Base-by-base conservation (phyloP, 2,113 vertebrate genomes). In the Protobothrops mucrosquamatus region DNA sequence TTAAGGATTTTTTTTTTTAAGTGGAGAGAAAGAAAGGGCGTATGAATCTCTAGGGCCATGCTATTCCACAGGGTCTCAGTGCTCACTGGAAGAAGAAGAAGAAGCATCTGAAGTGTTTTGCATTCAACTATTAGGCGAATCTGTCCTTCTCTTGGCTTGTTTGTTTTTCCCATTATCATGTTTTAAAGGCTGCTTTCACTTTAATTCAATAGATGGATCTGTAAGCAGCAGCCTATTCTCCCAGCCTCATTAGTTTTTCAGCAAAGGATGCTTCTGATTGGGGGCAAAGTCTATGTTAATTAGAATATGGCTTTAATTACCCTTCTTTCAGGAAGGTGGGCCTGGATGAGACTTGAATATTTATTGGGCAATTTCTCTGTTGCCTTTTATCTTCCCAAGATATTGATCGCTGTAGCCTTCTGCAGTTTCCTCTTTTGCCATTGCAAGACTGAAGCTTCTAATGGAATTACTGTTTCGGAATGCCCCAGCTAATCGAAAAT, bases 261-360 rank as follows among this genome's bases (percentile, higher is more conserved):
- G 85, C 26, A 85, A 95, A 95, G 92, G 87, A 54, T 74, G 92
- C 39, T 59, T 14, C 9, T 24, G 52, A 87, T 56, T 0, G 3
- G 34, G 92, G 8, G 85, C 34, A 88, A 95, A 89, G 91, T 87
- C 56, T 22, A 64, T 87, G 6, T 95, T 94, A 95, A 96, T 96
- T 95, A 95, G 69, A 87, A 88, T 74, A 12, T 8, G 3, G 92
- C 88, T 95, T 95, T 96, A 96, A 96, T 94, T 96, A 96, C 95
- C 93, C 92, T 92, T 91, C 64, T 81, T 95, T 92, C 92, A 89
- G 86, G 85, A 86, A 86, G 81, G 24, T 46, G 89, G 92, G 87
- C 23, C 11, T 43, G 29, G 54, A 88, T 69, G 92, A 91, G 94
- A 93, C 52, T 4, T 0, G 48, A 69, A 90, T 94, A 93, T 94